Conservation (phyloP, 1,140 invertebrate species). For the Phthorimaea operculella region DNA sequence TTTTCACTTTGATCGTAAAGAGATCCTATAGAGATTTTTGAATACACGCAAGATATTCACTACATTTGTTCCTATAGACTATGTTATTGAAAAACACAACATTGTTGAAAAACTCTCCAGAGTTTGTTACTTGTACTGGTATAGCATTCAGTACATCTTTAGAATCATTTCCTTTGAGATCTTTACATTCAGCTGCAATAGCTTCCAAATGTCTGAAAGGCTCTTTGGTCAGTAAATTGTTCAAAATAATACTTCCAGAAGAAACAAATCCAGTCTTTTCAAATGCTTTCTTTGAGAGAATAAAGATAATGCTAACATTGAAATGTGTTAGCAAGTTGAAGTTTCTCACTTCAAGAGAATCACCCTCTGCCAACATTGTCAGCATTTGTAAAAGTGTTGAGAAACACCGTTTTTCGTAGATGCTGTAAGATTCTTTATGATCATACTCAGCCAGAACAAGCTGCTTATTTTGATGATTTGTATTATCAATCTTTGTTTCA, state of each 20-base stretch:
- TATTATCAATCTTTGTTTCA: neutral
- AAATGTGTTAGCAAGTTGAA: conserved; percentile 55
- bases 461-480: conserved; percentile 29
- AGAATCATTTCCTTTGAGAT: conserved; percentile 27
- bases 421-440: conserved; percentile 36
- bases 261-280: conserved; percentile 48
- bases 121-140: conserved; percentile 47
- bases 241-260: conserved; percentile 38
- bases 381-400: conserved; percentile 33
- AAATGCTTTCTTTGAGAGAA: conserved; percentile 51
- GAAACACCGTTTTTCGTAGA: conserved; percentile 55
- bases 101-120: conserved; percentile 50
- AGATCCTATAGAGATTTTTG: neutral
- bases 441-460: conserved; percentile 37
- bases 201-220: conserved; percentile 33
- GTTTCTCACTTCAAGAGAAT: conserved; percentile 48
- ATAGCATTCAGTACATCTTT: conserved; percentile 48
- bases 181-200: conserved; percentile 42
- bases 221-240: conserved; percentile 37
- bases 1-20: neutral
- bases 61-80: conserved; percentile 57
- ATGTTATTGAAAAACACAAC: conserved; percentile 60
- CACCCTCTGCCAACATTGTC: conserved; percentile 32
- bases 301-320: conserved; percentile 54
- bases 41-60: conserved; percentile 30